Base-by-base conservation (phyloP, 92 coral and sea anemone genomes). In the Anthopleura xanthogrammica region DNA sequence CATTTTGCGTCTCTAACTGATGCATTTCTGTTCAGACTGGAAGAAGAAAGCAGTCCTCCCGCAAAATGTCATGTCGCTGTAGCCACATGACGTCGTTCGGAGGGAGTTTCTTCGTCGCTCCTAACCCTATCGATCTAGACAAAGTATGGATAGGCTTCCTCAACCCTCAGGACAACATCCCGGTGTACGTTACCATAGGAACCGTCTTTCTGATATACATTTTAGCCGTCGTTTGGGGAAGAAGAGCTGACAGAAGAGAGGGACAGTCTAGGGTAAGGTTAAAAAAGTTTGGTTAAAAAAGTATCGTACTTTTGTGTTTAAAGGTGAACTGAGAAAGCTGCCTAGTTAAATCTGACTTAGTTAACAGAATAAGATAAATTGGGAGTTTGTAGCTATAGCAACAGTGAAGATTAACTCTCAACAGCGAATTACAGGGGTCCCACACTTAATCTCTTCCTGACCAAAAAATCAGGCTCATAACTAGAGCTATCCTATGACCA, bases 1-100 rank as follows among this genome's bases (percentile, higher is more conserved):
- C 70, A 20, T 62, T 62, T 20, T 62, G 1, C 64, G 55, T 22
- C 46, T 52, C 16, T 57, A 24, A 24, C 9, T 46, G 50, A 46
- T 9, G 50, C 50, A 9, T 36, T 10, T 23, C 12, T 40, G 52
- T 54, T 76, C 66, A 85, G 88, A 83, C 52, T n/a, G 77, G 88
- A 19, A 50, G 83, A 60, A 76, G 88, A 22, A 76, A 60, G 54
- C 65, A 76, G 75, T 85, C 88, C 16, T 52, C 78, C 50, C 88
- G 88, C 50, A 82, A n/a, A 9, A n/a, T 85, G n/a, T 54, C 74
- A 40, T 94, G 98, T 83, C 77, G 81, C 60, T 94, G 98, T 64
- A 92, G 88, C 55, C 98, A 94, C 74, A 77, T 94, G 78, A 94
- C 97, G 6, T 87, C 98, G 36, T 94, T 94, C 86, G 98, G 98